These are phyloP conservation scores for Trilocha varians DNA, from an alignment of 2,888 invertebrate species.

Conservation along the genomic window DNA sequence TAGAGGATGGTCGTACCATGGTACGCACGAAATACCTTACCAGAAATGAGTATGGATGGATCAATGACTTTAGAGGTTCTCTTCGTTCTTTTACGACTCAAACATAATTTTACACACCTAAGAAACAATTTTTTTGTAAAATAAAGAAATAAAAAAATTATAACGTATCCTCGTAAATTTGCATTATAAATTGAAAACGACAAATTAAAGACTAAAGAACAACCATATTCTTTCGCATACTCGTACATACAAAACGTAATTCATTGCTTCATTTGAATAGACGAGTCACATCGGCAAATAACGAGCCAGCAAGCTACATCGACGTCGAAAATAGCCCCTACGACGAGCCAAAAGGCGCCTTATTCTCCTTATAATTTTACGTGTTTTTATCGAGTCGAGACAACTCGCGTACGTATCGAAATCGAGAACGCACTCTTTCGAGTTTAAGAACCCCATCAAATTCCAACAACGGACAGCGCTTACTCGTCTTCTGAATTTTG, in stretches of 20 bases:
- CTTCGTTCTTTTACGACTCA: no score
- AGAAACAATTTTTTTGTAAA: no score
- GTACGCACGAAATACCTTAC: no score
- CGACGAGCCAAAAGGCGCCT: slow-evolving; percentile 21
- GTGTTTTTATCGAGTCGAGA: slow-evolving; percentile 32
- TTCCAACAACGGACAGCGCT: neutral
- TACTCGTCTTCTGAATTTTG: neutral
- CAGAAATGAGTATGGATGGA: no score
- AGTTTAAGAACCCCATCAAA: neutral
- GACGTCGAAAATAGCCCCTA: slow-evolving; percentile 25
- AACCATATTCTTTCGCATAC: slow-evolving; percentile 18
- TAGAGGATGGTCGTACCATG: no score
- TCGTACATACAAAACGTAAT: slow-evolving; percentile 22
- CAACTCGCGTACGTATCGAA: slow-evolving; percentile 11
- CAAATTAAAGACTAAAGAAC: slow-evolving; percentile 4
- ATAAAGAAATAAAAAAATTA: no score
- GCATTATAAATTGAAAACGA: neutral
- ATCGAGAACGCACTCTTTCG: neutral
- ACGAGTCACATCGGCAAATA: slow-evolving; percentile 16
- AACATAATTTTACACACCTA: no score
- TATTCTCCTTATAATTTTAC: slow-evolving; percentile 27
- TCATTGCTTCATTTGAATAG: slow-evolving; percentile 23
- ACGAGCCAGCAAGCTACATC: slow-evolving; percentile 24
- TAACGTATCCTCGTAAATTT: no score
- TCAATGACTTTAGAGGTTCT: no score